A percentile compares a stretch with the other conserved stretches of the same genome.
These are phyloP conservation scores for Babyrousa celebensis DNA, from an alignment of 2,797 vertebrate genomes.

Conservation along the genomic window DNA sequence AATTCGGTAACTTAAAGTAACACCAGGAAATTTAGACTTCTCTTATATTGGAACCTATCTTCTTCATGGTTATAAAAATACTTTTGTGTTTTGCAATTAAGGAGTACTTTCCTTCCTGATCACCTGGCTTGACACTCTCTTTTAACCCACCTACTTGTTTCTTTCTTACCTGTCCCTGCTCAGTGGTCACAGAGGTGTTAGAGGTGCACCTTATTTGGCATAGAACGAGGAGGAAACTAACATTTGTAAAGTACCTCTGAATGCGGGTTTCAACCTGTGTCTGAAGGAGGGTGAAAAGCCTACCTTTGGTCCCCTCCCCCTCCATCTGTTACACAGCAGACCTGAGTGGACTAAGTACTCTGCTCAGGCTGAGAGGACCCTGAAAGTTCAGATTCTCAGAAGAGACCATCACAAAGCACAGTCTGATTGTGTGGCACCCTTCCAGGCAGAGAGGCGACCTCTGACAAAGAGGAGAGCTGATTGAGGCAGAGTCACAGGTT, in stretches of 20 bases:
- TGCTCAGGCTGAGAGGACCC: not conserved
- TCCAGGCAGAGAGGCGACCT: not conserved
- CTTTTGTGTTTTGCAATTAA: not conserved
- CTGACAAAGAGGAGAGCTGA: not conserved
- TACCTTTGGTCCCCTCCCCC: not conserved
- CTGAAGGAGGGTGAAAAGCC: not conserved
- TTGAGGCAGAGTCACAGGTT: not conserved
- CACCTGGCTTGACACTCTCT: not conserved
- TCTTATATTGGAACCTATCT: not conserved
- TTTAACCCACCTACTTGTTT: not conserved
- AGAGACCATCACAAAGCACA: not conserved
- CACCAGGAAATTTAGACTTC: slow-evolving; percentile 6
- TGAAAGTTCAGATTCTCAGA: not conserved
- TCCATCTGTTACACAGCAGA: not conserved
- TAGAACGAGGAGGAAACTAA: not conserved
- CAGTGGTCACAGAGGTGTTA: not conserved
- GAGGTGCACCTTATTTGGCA: not conserved
- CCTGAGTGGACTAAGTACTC: not conserved
- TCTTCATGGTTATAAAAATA: slow-evolving; percentile 5
- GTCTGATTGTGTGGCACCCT: not conserved
- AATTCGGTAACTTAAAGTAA: not conserved
- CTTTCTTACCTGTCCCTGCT: not conserved
- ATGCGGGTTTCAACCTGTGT: not conserved
- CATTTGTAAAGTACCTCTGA: not conserved
- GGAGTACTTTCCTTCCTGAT: not conserved